These are phyloP conservation scores for Eristalinus aeneus DNA, from an alignment of 2,888 invertebrate genomes.

Conservation along the genomic window DNA sequence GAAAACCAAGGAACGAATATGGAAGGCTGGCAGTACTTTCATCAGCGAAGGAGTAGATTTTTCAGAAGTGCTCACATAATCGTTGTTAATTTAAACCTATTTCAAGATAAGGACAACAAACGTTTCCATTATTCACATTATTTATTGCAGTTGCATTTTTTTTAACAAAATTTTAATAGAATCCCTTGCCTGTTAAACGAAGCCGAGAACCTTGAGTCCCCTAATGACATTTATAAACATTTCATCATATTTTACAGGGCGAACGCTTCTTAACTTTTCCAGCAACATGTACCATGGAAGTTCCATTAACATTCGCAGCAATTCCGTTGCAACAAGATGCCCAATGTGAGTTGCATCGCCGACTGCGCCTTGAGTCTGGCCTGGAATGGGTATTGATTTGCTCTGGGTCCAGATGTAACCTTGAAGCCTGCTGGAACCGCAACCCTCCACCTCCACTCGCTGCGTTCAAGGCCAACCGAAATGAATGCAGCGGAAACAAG, in stretches of 20 bases:
- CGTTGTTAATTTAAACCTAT: too few species aligned
- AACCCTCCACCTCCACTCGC: background rate
- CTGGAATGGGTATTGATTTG: background rate
- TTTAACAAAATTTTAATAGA: too few species aligned
- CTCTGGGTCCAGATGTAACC: background rate
- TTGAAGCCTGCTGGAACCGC: background rate
- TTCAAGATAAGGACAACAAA: too few species aligned
- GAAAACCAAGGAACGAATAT: too few species aligned
- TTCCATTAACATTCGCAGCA: background rate
- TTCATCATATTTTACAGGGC: background rate
- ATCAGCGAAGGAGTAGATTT: too few species aligned
- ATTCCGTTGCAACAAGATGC: background rate
- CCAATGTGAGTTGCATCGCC: background rate
- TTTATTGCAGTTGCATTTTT: too few species aligned
- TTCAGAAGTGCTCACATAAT: too few species aligned
- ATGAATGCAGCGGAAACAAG: background rate
- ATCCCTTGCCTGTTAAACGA: too few species aligned
- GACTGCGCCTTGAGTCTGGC: background rate
- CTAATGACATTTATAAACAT: background rate
- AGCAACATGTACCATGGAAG: background rate
- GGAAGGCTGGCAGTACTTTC: too few species aligned
- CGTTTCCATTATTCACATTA: too few species aligned
- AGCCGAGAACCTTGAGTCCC: too few species aligned
- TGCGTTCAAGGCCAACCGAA: background rate
- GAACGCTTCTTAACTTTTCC: background rate